Evolutionary conservation across 1,140 invertebrate species (phyloP), one percentile per base, ranked within the genome.

Genomic region (Chrysoperla carnea): DNA sequence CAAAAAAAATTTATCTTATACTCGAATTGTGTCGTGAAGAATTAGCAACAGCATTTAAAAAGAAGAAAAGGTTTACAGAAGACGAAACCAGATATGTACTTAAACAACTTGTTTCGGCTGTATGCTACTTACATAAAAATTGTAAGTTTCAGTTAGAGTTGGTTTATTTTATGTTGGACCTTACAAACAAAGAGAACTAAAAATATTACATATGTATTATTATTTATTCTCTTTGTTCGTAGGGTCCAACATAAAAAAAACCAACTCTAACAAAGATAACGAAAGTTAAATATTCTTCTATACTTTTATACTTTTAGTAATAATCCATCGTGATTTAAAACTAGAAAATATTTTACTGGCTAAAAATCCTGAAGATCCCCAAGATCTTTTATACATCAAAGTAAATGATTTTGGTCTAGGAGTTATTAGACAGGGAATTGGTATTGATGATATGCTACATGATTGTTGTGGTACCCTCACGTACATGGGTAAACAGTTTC

Each of bases 271-370:
- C n/a, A n/a, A n/a, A n/a, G n/a, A n/a, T n/a, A n/a, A n/a, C n/a
- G n/a, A n/a, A n/a, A n/a, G n/a, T n/a, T n/a, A n/a, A n/a, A n/a
- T n/a, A n/a, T n/a, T n/a, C n/a, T n/a, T n/a, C n/a, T n/a, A n/a
- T n/a, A n/a, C n/a, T 5, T 13, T 6, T 28, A 9, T 28, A 38
- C 35, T 63, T 63, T 17, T 56, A 72, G 70, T 67, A 50, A 71
- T 74, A 47, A 67, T 72, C 17, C 71, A 74, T 56, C 55, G 71
- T 50, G 71, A 74, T 56, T 52, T 74, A 23, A 74, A 73, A 50
- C 50, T 72, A 50, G 70, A 73, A 52, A 74, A 74, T 56, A 69
- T 74, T 44, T 50, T 74, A 40, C 51, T 72, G 6, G 60, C 60
- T 37, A 49, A 59, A 41, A 64, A 67, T 53, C 66, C 66, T 23